phyloP scores from a whole-genome alignment of 2,888 invertebrate species.

The Melieria picta region DNA sequence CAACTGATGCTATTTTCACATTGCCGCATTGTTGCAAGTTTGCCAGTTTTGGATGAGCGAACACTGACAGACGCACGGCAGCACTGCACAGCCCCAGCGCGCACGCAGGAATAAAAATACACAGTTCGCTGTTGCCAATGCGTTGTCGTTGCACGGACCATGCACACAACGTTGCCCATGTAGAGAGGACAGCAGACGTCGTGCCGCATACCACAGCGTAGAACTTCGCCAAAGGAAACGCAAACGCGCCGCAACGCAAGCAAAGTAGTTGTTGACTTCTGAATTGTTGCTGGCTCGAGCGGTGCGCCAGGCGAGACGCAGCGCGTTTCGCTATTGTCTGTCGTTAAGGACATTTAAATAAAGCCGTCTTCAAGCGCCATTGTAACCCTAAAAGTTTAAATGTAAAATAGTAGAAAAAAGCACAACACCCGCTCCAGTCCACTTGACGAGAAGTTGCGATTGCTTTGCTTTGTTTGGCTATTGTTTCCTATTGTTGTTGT shows the following conservation, averaged over 20 bases:
- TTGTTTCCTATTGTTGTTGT: neutral
- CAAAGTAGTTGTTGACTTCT: too few relatives aligned
- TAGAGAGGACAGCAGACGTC: neutral
- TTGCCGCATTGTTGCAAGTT: neutral
- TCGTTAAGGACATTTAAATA: slow-evolving; percentile 4
- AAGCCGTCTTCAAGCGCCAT: neutral
- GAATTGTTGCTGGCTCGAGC: neutral
- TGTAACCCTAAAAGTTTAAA: neutral
- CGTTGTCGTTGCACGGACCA: too few relatives aligned
- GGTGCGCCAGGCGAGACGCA: neutral
- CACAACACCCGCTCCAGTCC: neutral
- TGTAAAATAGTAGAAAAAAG: too few relatives aligned
- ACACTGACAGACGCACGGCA: neutral
- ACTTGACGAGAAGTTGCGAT: neutral
- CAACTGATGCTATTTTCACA: neutral
- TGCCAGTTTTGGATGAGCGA: neutral
- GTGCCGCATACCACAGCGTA: neutral
- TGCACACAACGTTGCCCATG: too few relatives aligned
- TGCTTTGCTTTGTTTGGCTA: neutral
- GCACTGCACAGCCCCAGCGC: neutral
- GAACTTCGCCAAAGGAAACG: neutral
- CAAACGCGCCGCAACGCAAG: neutral
- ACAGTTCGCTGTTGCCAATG: too few relatives aligned
- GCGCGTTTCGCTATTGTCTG: neutral
- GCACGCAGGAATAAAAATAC: too few relatives aligned